phyloP scores from a whole-genome alignment of 2,797 vertebrate species.

The Synaphobranchus kaupii region DNA sequence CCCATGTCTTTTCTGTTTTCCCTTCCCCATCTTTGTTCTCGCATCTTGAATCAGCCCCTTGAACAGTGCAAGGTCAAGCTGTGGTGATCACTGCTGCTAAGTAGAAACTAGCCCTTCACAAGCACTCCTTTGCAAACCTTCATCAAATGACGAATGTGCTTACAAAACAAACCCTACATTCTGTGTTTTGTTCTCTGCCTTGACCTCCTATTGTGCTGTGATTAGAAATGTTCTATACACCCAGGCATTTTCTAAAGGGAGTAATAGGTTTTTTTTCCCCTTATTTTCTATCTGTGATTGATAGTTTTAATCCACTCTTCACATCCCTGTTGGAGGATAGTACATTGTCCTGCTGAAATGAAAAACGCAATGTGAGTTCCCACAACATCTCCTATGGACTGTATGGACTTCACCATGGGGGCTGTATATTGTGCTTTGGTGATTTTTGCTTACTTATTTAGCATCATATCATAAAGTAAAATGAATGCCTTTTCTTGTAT shows the following conservation, averaged over 20 bases:
- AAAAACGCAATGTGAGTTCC: conserved; percentile 1
- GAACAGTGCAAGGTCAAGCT: neutral
- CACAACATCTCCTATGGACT: neutral
- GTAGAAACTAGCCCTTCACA: neutral
- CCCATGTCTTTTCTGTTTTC: neutral
- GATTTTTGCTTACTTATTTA: conserved; percentile 20
- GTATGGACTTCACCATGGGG: conserved; percentile 5
- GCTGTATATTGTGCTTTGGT: neutral
- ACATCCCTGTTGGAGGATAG: conserved; percentile 19
- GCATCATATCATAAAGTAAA: conserved; percentile 7
- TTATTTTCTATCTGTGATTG: conserved; percentile 1
- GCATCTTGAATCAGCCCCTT: neutral
- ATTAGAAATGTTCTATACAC: neutral
- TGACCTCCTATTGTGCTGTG: neutral
- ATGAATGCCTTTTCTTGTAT: neutral
- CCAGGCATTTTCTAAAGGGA: neutral
- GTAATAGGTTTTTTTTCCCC: neutral
- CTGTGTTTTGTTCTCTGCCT: neutral
- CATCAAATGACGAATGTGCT: neutral
- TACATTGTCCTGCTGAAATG: neutral
- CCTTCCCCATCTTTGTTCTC: neutral
- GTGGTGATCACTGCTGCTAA: neutral
- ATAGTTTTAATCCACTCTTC: conserved; percentile 29
- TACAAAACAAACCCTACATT: neutral
- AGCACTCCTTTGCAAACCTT: neutral